Base-by-base conservation (phyloP, 2,113 vertebrate species). In the Condylura cristata region DNA sequence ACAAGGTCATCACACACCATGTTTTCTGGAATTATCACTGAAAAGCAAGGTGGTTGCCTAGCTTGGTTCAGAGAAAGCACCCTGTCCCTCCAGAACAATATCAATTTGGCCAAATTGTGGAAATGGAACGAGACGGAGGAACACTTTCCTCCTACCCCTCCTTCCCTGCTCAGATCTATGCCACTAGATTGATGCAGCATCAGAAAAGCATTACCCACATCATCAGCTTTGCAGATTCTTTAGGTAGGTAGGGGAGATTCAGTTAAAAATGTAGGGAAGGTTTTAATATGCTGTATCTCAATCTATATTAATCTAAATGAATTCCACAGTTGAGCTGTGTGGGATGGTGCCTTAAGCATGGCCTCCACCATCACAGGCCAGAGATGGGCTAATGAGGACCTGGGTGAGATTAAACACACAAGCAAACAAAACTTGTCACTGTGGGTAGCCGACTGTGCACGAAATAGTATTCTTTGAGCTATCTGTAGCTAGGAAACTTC, bases 281-380 rank as follows among this genome's bases (percentile, higher is more conserved):
- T 85, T 93, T 87, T 58, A 89, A 51, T 37, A 60, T 63, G 41
- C 48, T 26, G 8, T 39, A n/a, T 48, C 34, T 60, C 56, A 46
- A 34, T 60, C 51, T 56, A 58, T 71, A 48, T 71, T 76, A 51
- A 96, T 39, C 14, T 66, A 70, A 81, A 39, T 53, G 58, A 71
- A 75, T n/a, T 76, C 34, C 30, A 85, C n/a, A 80, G n/a, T 1
- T 88, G 32, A 63, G 34, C 32, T 71, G 32, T 53, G 10, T 72
- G 82, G 75, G 61, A 56, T 83, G 72, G 44, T 44, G 16, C 80
- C 37, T 22, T 48, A n/a, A 65, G 20, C 34, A 84, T 41, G 34
- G 13, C 46, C 26, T 20, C 37, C 66, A 26, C 13, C 53, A 87
- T 65, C 46, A 56, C 12, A 51, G 70, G 66, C 58, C 37, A 81